Evolutionary conservation across 1,140 invertebrate genomes (phyloP).

Genomic region (Dysdera silvatica): DNA sequence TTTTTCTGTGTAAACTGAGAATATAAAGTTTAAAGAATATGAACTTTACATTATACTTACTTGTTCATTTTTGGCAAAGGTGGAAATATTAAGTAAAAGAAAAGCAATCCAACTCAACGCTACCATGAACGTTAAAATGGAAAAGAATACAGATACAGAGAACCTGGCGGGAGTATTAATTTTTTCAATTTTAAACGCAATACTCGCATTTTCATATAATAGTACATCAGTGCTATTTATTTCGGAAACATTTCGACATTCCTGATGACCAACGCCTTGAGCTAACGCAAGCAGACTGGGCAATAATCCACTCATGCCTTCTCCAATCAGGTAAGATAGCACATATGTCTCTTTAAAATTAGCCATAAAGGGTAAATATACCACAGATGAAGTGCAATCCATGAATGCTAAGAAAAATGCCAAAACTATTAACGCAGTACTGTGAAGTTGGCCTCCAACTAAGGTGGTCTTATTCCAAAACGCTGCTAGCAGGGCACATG

Average conservation of each 20-base stretch:
- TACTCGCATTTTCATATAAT: constrained; percentile 30
- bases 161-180: constrained; percentile 38
- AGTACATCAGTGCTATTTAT: not conserved
- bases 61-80: constrained; percentile 30
- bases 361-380: constrained; percentile 83
- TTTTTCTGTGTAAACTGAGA: no score
- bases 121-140: constrained; percentile 54
- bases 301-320: constrained; percentile 79
- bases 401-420: constrained; percentile 75
- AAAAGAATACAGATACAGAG: constrained; percentile 56
- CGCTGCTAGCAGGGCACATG: constrained; percentile 62
- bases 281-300: constrained; percentile 70
- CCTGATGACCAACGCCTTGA: constrained; percentile 52
- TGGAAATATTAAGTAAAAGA: constrained; percentile 45
- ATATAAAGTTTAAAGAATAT: no score
- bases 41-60: no score
- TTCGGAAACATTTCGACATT: constrained; percentile 48
- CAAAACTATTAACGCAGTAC: constrained; percentile 62
- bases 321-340: constrained; percentile 58
- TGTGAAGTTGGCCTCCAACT: constrained; percentile 55
- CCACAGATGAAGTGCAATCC: constrained; percentile 84
- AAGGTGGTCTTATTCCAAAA: constrained; percentile 59
- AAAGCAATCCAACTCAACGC: constrained; percentile 47
- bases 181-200: constrained; percentile 21
- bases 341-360: constrained; percentile 63